Evolutionary conservation across 2,797 vertebrate species (phyloP), one percentile per base, ranked within the genome.

Genomic region (Anguilla marmorata): DNA sequence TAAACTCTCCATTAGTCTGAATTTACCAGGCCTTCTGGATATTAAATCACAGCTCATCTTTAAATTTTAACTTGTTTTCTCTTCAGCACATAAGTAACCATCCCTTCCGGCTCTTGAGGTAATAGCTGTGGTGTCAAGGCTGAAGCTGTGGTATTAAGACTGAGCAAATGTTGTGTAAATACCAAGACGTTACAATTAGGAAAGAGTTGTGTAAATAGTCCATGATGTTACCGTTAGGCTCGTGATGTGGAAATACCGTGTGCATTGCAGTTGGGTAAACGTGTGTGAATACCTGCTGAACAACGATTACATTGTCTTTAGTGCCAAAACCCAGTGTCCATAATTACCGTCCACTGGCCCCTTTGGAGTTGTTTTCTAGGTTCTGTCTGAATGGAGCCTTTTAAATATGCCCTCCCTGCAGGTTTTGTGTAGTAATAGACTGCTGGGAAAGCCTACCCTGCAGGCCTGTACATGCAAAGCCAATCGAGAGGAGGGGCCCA

Each of bases 381-480:
- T n/a, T 76, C 14, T 8, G 76, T 48, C 76, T 45, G 76, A 21
- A 48, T 80, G 41, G 21, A 82, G 21, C 50, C 4, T n/a, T 82
- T 41, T 11, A 11, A 50, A 21, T 69, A 48, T 82, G 19, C 45
- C 79, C 79, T 82, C 79, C 9, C 41, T 11, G 79, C 6, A n/a
- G 79, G 45, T n/a, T 24, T 82, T 82, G 41, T 50, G 41, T 11
- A 50, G 6, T 2, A 21, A 48, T 8, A 48, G 37, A 45, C 14
- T 45, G 37, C 48, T 19, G 2, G 14, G 14, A 80, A 80, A 80
- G 76, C 12, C 21, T 50, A 50, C 45, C 79, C 79, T n/a, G 79
- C 79, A 82, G 79, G 79, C 79, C 79, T 48, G 24, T 21, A 50
- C 79, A 82, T 82, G 79, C 79, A 82, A 48, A 82, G 3, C 24